A percentile compares a stretch with the other conserved stretches of the same genome.
Conservation (phyloP, 2,113 vertebrate genomes). For the Sylvia atricapilla region DNA sequence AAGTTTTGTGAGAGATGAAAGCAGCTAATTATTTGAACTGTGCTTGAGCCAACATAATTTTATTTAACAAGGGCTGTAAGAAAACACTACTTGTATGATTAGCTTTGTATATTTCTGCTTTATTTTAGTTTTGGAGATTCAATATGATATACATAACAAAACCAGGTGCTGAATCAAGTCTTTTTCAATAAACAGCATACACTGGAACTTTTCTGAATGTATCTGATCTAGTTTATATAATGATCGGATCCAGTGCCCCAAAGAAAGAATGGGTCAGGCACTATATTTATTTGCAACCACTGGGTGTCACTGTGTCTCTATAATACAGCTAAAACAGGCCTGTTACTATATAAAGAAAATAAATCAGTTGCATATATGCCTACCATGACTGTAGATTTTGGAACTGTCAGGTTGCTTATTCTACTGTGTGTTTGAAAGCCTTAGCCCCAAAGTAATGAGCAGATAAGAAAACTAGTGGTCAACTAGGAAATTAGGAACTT, state of each 20-base stretch:
- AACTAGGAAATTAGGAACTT: background rate
- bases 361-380: background rate
- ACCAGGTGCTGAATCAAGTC: rapidly evolving
- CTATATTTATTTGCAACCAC: background rate
- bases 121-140: background rate
- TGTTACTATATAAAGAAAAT: background rate
- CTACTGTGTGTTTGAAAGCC: background rate
- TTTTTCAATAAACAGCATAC: background rate
- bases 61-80: background rate
- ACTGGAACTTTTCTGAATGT: background rate
- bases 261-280: background rate
- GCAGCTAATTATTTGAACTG: background rate
- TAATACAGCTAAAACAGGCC: background rate
- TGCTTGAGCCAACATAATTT: background rate
- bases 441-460: rapidly evolving
- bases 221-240: background rate
- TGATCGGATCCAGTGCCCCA: background rate
- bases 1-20: background rate
- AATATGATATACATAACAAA: background rate
- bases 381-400: background rate
- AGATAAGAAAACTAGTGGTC: background rate
- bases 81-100: background rate
- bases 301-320: slow-evolving; percentile 35
- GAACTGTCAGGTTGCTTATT: background rate
- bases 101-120: background rate